These are phyloP conservation scores for Drosophila equinoxialis DNA, from an alignment of 1,140 invertebrate species.

Conservation along the genomic window DNA sequence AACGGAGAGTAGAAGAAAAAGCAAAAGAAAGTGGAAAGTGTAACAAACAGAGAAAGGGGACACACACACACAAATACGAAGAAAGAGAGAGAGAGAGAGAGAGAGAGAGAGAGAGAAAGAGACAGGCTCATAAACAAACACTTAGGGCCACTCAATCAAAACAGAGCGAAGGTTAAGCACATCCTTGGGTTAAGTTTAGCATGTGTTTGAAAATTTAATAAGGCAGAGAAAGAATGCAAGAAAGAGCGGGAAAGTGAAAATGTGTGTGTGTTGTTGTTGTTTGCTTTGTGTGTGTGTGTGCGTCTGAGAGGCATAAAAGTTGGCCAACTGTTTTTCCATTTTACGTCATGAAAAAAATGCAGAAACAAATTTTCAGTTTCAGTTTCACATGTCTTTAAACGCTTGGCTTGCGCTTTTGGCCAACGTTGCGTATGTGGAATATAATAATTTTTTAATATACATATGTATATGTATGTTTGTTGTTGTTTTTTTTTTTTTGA, in stretches of 20 bases:
- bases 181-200: constrained; percentile 78
- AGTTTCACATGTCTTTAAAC: constrained; percentile 46
- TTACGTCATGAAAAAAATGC: constrained; percentile 48
- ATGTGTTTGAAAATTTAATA: constrained; percentile 81
- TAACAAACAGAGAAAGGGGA: constrained; percentile 26
- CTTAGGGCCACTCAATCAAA: constrained; percentile 76
- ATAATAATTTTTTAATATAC: constrained; percentile 28
- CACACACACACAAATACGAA: constrained; percentile 16
- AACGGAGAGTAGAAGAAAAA: constrained; percentile 42
- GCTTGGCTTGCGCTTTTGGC: constrained; percentile 61
- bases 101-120: constrained; percentile 14
- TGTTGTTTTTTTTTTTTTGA: neutral
- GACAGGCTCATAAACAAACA: constrained; percentile 68
- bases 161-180: constrained; percentile 79
- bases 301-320: constrained; percentile 54
- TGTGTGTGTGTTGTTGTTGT: neutral
- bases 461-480: neutral
- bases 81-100: neutral
- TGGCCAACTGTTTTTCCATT: constrained; percentile 52
- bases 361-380: constrained; percentile 24
- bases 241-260: constrained; percentile 29
- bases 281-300: constrained; percentile 13
- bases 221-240: constrained; percentile 36
- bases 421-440: constrained; percentile 71
- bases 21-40: constrained; percentile 32